Evolutionary conservation across 2,113 vertebrate genomes (phyloP).

Genomic region (Xerus inauris): DNA sequence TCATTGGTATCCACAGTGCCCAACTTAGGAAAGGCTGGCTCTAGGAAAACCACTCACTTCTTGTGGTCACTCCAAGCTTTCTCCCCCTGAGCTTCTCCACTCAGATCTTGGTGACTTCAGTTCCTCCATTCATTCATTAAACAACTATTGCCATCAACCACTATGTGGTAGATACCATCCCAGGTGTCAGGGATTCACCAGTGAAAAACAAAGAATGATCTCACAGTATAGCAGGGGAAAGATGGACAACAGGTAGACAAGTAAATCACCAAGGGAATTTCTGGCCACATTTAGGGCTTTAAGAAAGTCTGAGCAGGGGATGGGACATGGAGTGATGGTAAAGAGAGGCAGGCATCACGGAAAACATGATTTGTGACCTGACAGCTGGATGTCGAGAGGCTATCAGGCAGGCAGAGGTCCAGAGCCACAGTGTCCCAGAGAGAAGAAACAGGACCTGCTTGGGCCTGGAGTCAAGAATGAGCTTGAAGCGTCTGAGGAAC

Average conservation of each 20-base stretch:
- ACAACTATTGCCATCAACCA: background rate
- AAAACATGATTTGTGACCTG: background rate
- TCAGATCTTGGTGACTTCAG: background rate
- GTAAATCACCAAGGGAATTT: background rate
- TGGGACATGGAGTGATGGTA: background rate
- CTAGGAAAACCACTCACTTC: background rate
- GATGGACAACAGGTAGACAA: background rate
- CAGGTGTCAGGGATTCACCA: background rate
- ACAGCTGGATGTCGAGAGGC: background rate
- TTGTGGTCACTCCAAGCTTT: background rate
- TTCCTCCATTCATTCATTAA: background rate
- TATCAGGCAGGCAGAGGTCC: background rate
- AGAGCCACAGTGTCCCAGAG: slow-evolving; percentile 2
- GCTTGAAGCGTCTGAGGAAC: background rate
- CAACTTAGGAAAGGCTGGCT: background rate
- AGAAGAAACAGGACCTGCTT: background rate
- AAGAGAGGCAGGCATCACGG: background rate
- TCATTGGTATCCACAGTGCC: background rate
- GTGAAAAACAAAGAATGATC: background rate
- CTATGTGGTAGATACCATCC: too few relatives aligned
- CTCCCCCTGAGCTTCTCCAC: background rate
- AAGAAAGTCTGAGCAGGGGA: background rate
- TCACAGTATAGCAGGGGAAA: background rate
- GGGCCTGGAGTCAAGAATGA: slow-evolving; percentile 14
- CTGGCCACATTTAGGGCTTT: background rate